Evolutionary conservation across 2,888 invertebrate genomes (phyloP), one percentile per base, ranked within the genome.

Genomic region (Xylocampa areola): DNA sequence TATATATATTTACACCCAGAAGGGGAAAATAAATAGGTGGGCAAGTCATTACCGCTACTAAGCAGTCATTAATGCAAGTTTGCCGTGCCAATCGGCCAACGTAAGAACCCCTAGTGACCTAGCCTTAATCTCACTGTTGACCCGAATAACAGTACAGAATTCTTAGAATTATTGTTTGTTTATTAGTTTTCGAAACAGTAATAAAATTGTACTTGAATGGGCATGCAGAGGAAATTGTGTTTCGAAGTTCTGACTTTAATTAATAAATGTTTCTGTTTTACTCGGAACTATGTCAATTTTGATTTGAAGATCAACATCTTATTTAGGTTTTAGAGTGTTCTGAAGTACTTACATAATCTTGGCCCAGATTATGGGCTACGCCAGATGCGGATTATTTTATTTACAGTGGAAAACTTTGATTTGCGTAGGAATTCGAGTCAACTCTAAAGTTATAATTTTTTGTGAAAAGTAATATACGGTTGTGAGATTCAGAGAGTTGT

Each of bases 31-130:
- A 39, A 61, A 60, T 65, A 65, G 41, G 67, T 63, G 40, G 21
- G 41, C 57, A 49, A 70, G 66, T 78, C 74, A 79, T 79, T 81
- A 76, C 66, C 13, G 19, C 19, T 17, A 4, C n/a, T 52, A 68
- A 71, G 54, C 72, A 78, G 79, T 75, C 82, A 87, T 91, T 92
- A 92, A 92, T 92, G 91, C 89, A 86, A 82, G 84, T 84, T 89
- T 92, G 82, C 80, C 92, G 92, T 91, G 92, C 86, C 87, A 84
- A 84, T 87, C 80, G 72, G 58, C 52, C 52, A 50, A 37, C 41
- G 51, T 68, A 72, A 68, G 68, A 70, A 54, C 59, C 77, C 80
- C 73, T 79, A 53, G 68, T 71, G 76, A 79, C 79, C 77, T 82
- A 80, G 68, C 82, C 83, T 80, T 82, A 82, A 82, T 84, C 73